Percentiles rank a stretch among this genome's conserved stretches.
These are phyloP conservation scores for Atopsyche davidsoni DNA, from an alignment of 1,140 invertebrate species.

Conservation along the genomic window DNA sequence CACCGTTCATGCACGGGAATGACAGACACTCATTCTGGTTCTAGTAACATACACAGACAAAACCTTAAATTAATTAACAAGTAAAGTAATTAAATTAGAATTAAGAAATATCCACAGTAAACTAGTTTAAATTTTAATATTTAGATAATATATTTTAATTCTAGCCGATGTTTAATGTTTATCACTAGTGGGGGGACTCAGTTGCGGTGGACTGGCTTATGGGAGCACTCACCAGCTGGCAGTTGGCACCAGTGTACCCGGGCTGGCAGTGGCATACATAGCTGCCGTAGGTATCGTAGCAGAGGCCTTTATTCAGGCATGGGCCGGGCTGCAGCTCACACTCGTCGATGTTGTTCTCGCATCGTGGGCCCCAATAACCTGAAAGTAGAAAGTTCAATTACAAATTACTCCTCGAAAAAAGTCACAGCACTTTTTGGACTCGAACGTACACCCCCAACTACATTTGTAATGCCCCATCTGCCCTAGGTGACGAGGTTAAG, in stretches of 20 bases:
- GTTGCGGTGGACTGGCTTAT: background rate
- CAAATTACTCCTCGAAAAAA: too few relatives aligned
- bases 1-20: slow-evolving; percentile 74
- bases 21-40: slow-evolving; percentile 57
- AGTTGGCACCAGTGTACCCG: slow-evolving; percentile 76
- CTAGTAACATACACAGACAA: slow-evolving; percentile 35
- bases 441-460: too few relatives aligned
- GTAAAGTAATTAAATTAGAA: background rate
- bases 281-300: slow-evolving; percentile 72
- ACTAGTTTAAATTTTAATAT: background rate
- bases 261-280: slow-evolving; percentile 77
- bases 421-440: too few relatives aligned
- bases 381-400: slow-evolving; percentile 10
- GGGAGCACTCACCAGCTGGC: slow-evolving; percentile 52
- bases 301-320: slow-evolving; percentile 70
- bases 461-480: too few relatives aligned
- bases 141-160: background rate
- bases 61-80: background rate
- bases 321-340: slow-evolving; percentile 60
- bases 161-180: too few relatives aligned
- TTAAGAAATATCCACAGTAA: background rate
- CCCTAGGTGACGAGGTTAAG: too few relatives aligned
- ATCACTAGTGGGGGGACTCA: too few relatives aligned
- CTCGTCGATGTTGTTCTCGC: slow-evolving; percentile 82
- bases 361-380: slow-evolving; percentile 71